A percentile compares a stretch with the other conserved stretches of the same genome.
phyloP scores from a whole-genome alignment of 2,888 invertebrate species.

The Alitta virens region DNA sequence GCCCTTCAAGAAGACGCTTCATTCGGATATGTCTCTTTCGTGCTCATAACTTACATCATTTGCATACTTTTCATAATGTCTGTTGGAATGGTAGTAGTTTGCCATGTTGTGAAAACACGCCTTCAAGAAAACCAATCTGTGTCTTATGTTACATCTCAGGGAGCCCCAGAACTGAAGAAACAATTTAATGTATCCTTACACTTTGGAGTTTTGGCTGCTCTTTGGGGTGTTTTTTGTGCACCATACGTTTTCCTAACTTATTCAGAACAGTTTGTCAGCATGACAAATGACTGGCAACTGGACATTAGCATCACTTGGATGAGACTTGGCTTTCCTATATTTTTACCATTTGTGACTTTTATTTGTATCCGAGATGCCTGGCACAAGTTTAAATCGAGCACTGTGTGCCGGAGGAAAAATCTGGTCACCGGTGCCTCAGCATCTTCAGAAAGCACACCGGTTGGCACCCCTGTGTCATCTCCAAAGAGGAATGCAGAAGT shows the following conservation, averaged over 20 bases:
- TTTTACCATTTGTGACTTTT: conserved; percentile 42
- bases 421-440: conserved; percentile 36
- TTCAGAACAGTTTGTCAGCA: conserved; percentile 21
- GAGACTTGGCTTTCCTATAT: conserved; percentile 39
- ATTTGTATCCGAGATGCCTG: conserved; percentile 44
- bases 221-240: conserved; percentile 40
- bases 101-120: too few relatives aligned
- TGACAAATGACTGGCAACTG: conserved; percentile 39
- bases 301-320: conserved; percentile 46
- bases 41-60: conserved; percentile 36
- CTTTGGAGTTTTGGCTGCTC: too few relatives aligned
- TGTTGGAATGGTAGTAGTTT: conserved; percentile 17
- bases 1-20: conserved; percentile 35
- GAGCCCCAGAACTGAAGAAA: conserved; percentile 33
- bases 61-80: conserved; percentile 36
- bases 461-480: conserved; percentile 3
- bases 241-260: conserved; percentile 35
- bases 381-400: conserved; percentile 42
- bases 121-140: too few relatives aligned
- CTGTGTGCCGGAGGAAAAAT: conserved; percentile 46
- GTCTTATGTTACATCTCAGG: too few relatives aligned
- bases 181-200: conserved; percentile 29
- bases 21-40: conserved; percentile 33
- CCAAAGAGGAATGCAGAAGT: conserved; percentile 19
- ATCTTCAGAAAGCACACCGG: background rate